A percentile compares a stretch with the other conserved stretches of the same genome.
Evolutionary conservation across 92 coral and sea anemone species (phyloP).

Genomic region (Phymanthus crucifer): DNA sequence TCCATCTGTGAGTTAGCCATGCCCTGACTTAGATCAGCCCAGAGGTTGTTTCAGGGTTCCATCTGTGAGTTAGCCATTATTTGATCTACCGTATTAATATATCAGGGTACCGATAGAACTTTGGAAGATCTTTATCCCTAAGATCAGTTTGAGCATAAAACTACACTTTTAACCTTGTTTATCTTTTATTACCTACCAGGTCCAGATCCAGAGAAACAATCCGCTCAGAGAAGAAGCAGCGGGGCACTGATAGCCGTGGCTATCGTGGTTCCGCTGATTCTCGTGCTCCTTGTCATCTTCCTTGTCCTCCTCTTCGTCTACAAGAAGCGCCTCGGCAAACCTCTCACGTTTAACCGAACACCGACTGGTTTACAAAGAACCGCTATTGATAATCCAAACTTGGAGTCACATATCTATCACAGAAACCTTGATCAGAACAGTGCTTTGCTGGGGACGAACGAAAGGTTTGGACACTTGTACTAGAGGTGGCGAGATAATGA

Average conservation of each 20-base stretch:
- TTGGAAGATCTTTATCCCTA: neutral
- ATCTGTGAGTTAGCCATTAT: no score
- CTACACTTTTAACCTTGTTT: no score
- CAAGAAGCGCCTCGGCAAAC: conserved; percentile 18
- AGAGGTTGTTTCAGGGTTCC: no score
- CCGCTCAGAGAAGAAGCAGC: neutral
- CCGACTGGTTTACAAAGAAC: conserved; percentile 60
- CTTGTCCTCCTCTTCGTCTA: conserved; percentile 20
- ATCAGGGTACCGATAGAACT: neutral
- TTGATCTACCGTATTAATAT: no score
- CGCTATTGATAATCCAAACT: conserved; percentile 7
- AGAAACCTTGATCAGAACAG: conserved; percentile 40
- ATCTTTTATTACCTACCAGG: neutral
- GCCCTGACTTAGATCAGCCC: no score
- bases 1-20: no score
- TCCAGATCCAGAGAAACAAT: neutral
- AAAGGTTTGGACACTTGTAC: conserved; percentile 7
- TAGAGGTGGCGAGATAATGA: no score
- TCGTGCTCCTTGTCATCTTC: conserved; percentile 29
- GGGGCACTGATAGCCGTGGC: conserved; percentile 46
- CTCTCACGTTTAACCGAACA: conserved; percentile 7
- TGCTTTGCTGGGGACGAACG: conserved; percentile 1
- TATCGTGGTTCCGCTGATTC: conserved; percentile 50
- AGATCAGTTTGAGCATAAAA: no score
- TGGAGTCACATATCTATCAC: conserved; percentile 32